phyloP scores from a whole-genome alignment of 2,113 vertebrate genomes.

The Conger conger region DNA sequence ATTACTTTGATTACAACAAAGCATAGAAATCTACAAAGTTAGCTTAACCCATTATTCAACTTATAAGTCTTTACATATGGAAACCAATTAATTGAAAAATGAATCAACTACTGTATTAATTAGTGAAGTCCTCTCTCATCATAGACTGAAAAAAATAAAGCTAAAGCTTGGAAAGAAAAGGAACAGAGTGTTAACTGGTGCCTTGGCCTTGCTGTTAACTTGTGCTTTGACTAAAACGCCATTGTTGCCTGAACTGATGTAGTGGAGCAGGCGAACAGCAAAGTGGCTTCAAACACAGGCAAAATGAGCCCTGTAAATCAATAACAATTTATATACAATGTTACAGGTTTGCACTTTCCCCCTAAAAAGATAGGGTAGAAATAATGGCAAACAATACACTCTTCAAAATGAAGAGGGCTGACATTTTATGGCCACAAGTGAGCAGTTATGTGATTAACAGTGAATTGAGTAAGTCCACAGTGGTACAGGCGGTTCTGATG shows the following conservation, averaged over 20 bases:
- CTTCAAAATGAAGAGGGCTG: conserved; percentile 12
- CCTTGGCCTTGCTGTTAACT: background rate
- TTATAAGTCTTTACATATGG: no score
- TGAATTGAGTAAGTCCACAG: background rate
- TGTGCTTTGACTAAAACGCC: background rate
- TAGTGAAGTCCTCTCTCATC: background rate
- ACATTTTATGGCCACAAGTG: conserved; percentile 15
- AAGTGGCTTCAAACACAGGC: background rate
- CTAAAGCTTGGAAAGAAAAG: background rate
- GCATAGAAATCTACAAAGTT: no score
- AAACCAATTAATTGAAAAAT: no score
- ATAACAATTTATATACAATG: conserved; percentile 19
- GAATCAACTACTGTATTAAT: background rate
- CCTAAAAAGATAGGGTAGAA: background rate
- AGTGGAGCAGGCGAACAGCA: background rate
- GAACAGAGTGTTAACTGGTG: background rate
- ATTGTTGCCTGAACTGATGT: conserved; percentile 9
- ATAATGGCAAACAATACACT: conserved; percentile 8
- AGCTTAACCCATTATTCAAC: no score
- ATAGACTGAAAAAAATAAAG: background rate
- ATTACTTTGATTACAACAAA: no score
- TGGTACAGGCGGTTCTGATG: background rate
- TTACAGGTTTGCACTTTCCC: background rate
- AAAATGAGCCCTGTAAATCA: conserved; percentile 4
- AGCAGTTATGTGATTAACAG: conserved; percentile 4